Conservation (phyloP, 2,888 invertebrate species). For the Aspidiotus destructor region DNA sequence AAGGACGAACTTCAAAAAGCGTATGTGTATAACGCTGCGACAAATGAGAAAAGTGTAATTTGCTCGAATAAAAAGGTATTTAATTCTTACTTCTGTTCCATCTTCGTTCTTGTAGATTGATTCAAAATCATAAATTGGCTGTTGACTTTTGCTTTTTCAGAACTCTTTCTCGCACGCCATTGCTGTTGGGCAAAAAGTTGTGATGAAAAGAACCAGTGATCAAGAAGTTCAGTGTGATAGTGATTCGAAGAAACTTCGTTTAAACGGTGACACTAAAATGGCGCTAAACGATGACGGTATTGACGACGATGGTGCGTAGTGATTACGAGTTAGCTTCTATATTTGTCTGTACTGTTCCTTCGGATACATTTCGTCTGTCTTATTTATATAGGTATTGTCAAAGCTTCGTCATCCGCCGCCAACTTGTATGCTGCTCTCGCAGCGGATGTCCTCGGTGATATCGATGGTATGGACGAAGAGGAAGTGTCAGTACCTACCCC, state of each 20-base stretch:
- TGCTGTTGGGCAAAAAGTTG: conserved; percentile 5
- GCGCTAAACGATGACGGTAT: conserved; percentile 32
- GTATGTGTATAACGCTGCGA: not conserved
- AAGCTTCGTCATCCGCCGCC: conserved; percentile 69
- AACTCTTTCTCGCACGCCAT: not conserved
- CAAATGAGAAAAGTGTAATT: conserved; percentile 30
- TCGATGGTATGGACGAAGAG: conserved; percentile 42
- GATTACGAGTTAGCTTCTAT: not conserved
- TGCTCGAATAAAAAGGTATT: conserved; percentile 26
- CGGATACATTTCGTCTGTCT: not conserved
- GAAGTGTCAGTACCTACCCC: conserved; percentile 36
- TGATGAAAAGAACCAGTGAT: conserved; percentile 34
- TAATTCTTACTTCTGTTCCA: not conserved
- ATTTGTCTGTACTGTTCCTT: not conserved
- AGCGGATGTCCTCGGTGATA: conserved; percentile 73
- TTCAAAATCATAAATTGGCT: not conserved
- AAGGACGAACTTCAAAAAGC: conserved; percentile 18
- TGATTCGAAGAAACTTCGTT: conserved; percentile 37
- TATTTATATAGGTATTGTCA: conserved; percentile 33
- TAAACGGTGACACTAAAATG: conserved; percentile 37
- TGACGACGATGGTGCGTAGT: conserved; percentile 30
- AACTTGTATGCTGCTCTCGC: conserved; percentile 77
- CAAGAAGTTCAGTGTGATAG: conserved; percentile 34
- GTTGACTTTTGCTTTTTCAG: conserved; percentile 1
- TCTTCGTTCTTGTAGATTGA: not conserved